Conservation (phyloP, 2,797 vertebrate species). For the Decapterus maruadsi region DNA sequence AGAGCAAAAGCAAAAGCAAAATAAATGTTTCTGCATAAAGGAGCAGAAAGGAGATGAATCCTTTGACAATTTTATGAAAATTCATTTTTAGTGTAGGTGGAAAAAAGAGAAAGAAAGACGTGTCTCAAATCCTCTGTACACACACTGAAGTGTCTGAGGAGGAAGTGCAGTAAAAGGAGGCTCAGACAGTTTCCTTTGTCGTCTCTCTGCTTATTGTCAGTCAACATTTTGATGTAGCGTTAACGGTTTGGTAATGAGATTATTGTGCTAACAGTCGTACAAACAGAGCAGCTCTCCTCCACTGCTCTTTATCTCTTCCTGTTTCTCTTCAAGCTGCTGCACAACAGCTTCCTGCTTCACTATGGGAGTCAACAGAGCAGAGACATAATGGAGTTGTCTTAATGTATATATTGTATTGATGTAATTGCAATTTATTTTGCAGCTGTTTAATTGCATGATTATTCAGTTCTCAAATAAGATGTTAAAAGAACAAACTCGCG, state of each 20-base stretch:
- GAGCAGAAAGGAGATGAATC: not conserved
- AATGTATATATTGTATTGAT: too few species aligned
- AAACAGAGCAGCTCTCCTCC: not conserved
- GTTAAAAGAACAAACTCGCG: too few species aligned
- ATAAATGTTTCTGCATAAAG: not conserved
- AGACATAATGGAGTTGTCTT: not conserved
- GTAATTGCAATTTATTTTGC: too few species aligned
- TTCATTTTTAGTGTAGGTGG: not conserved
- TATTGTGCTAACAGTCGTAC: conserved; percentile 8
- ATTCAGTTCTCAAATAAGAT: too few species aligned
- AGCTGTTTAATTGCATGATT: too few species aligned
- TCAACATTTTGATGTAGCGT: conserved; percentile 8
- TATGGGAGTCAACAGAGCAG: conserved; percentile 47
- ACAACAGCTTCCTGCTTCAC: conserved; percentile 30
- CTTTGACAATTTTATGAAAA: conserved; percentile 12
- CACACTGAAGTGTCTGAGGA: conserved; percentile 15
- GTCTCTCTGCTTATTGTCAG: not conserved
- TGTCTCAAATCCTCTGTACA: conserved; percentile 18
- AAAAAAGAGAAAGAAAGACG: not conserved
- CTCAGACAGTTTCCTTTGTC: conserved; percentile 2
- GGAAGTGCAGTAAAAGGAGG: conserved; percentile 7
- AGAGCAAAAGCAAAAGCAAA: conserved; percentile 2
- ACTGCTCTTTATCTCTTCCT: not conserved
- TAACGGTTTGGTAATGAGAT: not conserved
- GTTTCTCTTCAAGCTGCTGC: conserved; percentile 10